Evolutionary conservation across 2,888 invertebrate genomes (phyloP), one percentile per base, ranked within the genome.

Genomic region (Deilephila elpenor): DNA sequence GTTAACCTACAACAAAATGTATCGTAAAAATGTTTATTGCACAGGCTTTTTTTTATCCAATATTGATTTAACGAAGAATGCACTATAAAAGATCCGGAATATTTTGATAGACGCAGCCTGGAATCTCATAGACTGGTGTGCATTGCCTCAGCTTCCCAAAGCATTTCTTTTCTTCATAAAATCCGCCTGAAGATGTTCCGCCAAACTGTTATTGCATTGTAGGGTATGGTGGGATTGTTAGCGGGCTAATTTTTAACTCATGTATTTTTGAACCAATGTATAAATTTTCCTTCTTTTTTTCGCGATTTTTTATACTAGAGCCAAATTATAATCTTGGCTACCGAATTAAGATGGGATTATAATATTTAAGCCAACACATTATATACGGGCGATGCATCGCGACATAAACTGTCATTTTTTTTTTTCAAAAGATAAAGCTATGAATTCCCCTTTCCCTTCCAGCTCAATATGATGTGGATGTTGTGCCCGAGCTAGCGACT

Each of bases 161-260:
- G 37, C 64, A 37, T 17, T 62, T 32, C 61, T 34, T 67, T 67
- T 37, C 44, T 67, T 67, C 20, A 67, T 67, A 37, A 67, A 67
- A 67, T 34, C 34, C 44, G 37, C 34, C 34, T 34, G 44, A 44
- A 20, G 64, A 67, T 56, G 37, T 67, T 67, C n/a, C 37, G 32
- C 34, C 64, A 67, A 67, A 67, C 61, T 62, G 61, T 62, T 62
- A 62, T 67, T 67, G 64, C 37, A 67, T n/a, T 5, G 20, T 11
- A 34, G 37, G 44, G 64, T 67, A n/a, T n/a, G 64, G 64, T 44
- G 34, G n/a, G n/a, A n/a, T 19, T 67, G n/a, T 56, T 5, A 56
- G 56, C 56, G 56, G 56, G 44, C 3, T 2, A 3, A 3, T 56
- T 19, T 56, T 5, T 0, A 2, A 7, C 37, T 37, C 11, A 44